Conservation (phyloP, 2,797 vertebrate species). For the Enteromius anoplus region DNA sequence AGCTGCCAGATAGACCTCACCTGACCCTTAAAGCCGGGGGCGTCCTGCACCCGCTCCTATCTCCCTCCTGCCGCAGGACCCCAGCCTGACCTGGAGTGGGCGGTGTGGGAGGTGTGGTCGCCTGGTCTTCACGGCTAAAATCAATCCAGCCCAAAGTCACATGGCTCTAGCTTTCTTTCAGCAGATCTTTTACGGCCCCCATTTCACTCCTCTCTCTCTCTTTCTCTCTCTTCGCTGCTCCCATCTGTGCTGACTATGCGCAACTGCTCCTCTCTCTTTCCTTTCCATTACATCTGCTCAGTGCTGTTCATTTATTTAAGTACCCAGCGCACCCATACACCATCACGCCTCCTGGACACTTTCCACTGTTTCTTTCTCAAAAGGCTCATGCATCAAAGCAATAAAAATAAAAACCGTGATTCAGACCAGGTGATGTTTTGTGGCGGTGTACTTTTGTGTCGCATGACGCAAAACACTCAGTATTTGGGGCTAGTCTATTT, state of each 20-base stretch:
- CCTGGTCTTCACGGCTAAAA: conserved; percentile 44
- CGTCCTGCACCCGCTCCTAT: conserved; percentile 2
- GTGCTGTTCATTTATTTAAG: conserved; percentile 51
- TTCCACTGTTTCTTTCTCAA: conserved; percentile 32
- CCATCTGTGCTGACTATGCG: conserved; percentile 59
- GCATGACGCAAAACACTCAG: neutral
- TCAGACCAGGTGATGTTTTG: neutral
- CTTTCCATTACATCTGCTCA: conserved; percentile 57
- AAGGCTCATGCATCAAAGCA: conserved; percentile 29
- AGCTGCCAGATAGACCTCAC: conserved; percentile 42
- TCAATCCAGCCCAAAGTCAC: conserved; percentile 54
- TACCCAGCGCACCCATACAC: conserved; percentile 33
- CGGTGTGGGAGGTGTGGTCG: conserved; percentile 51
- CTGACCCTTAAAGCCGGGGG: conserved; percentile 48
- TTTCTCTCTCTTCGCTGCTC: conserved; percentile 21
- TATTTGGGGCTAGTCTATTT: neutral
- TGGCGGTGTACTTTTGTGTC: neutral
- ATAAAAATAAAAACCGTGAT: conserved; percentile 14
- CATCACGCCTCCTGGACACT: conserved; percentile 44
- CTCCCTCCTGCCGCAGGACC: conserved; percentile 32
- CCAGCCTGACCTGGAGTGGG: conserved; percentile 52
- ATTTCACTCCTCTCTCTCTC: neutral
- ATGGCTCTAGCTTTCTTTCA: conserved; percentile 3
- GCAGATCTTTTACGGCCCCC: neutral
- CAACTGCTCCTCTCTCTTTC: conserved; percentile 49